These are phyloP conservation scores for Zoanthus gigantus DNA, from an alignment of 92 coral and sea anemone species.

Conservation along the genomic window DNA sequence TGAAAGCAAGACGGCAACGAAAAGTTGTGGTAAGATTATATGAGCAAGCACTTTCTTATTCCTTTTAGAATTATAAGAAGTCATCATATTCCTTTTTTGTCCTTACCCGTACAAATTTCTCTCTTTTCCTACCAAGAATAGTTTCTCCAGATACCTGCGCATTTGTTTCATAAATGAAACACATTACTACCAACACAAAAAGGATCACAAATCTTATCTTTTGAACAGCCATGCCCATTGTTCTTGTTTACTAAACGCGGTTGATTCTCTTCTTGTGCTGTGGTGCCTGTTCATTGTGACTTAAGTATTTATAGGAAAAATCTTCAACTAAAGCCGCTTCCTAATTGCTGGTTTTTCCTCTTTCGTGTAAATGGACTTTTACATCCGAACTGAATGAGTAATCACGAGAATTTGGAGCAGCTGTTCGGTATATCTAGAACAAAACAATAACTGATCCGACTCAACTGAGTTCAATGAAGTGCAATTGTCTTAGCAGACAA, in stretches of 20 bases:
- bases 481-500: conserved; percentile 5
- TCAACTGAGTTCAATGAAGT: not conserved
- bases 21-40: too few species aligned
- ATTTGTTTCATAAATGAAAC: conserved; percentile 6
- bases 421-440: conserved; percentile 18
- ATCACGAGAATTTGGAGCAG: conserved; percentile 6
- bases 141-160: conserved; percentile 40
- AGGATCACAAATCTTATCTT: not conserved
- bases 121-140: conserved; percentile 26
- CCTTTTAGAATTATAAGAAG: not conserved
- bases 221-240: not conserved
- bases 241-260: not conserved
- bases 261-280: not conserved
- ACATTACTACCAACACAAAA: conserved; percentile 25
- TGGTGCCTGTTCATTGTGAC: not conserved
- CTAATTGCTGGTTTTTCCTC: conserved; percentile 15
- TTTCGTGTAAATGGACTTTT: conserved; percentile 29
- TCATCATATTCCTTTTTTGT: not conserved
- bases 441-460: not conserved
- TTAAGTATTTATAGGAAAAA: conserved; percentile 21
- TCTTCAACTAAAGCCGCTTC: not conserved
- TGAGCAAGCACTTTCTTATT: not conserved
- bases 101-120: conserved; percentile 20
- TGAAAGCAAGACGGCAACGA: too few species aligned
- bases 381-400: conserved; percentile 42